phyloP scores from a whole-genome alignment of 2,113 vertebrate genomes.

The Turnix velox region DNA sequence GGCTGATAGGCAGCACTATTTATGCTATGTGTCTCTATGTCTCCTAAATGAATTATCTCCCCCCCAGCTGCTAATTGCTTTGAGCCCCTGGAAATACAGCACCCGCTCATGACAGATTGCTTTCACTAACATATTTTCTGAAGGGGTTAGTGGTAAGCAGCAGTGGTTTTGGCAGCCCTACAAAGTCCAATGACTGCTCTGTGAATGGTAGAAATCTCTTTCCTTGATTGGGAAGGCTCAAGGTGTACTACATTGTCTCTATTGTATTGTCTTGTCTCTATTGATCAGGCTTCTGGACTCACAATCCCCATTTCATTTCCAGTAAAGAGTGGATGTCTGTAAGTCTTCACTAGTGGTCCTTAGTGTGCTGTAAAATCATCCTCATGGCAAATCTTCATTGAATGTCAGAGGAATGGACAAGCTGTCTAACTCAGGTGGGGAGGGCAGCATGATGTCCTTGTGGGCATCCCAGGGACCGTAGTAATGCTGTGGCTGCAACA shows the following conservation, averaged over 20 bases:
- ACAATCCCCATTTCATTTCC: background rate
- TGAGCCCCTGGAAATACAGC: background rate
- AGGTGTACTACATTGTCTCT: too few relatives aligned
- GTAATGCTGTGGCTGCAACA: background rate
- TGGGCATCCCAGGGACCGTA: background rate
- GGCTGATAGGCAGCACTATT: background rate
- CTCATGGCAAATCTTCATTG: background rate
- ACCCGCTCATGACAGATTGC: rapidly evolving
- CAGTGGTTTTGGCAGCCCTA: background rate
- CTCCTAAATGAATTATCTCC: rapidly evolving
- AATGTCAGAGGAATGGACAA: background rate
- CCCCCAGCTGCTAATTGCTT: background rate
- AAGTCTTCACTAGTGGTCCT: background rate
- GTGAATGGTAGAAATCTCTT: background rate
- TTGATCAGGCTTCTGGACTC: background rate
- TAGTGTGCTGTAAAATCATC: background rate
- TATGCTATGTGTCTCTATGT: background rate
- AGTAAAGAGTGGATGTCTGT: background rate
- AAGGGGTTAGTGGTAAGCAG: background rate
- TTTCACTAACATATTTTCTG: rapidly evolving
- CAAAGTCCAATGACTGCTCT: background rate
- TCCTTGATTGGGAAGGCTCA: background rate
- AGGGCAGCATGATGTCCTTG: background rate
- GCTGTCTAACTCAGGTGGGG: background rate
- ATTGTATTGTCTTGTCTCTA: too few relatives aligned